Evolutionary conservation across 2,888 invertebrate species (phyloP).

Genomic region (Dasysyrphus tricinctus): DNA sequence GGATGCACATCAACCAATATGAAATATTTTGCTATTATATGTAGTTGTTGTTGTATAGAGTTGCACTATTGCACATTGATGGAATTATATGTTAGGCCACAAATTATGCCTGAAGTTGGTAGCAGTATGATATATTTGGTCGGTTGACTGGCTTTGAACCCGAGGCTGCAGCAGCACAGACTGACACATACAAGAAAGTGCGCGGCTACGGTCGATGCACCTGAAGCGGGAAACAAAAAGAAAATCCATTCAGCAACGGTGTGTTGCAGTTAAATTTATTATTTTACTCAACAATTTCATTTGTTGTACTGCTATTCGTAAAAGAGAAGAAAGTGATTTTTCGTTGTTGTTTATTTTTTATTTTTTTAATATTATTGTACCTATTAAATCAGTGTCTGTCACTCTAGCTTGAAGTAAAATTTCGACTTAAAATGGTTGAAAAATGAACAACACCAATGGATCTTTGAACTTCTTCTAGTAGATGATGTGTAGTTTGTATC

Average conservation of each 20-base stretch:
- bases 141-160: conserved; percentile 51
- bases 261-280: conserved; percentile 34
- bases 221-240: conserved; percentile 57
- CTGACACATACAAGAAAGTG: conserved; percentile 71
- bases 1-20: conserved; percentile 13
- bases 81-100: conserved; percentile 48
- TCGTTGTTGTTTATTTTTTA: background rate
- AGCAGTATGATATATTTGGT: conserved; percentile 27
- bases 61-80: conserved; percentile 41
- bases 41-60: background rate
- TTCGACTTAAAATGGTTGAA: conserved; percentile 40
- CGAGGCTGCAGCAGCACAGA: conserved; percentile 25
- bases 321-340: conserved; percentile 49
- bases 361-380: conserved; percentile 21
- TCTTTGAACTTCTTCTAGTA: conserved; percentile 9
- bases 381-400: conserved; percentile 62
- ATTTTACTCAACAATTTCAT: conserved; percentile 49
- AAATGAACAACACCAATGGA: conserved; percentile 46
- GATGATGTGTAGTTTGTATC: conserved; percentile 11
- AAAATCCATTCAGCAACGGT: conserved; percentile 46
- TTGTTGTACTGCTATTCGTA: conserved; percentile 22
- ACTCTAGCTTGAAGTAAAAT: conserved; percentile 40
- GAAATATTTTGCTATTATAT: conserved; percentile 36
- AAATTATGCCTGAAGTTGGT: conserved; percentile 46
- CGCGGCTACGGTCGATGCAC: conserved; percentile 69